Conservation (phyloP, 2,888 invertebrate genomes). For the Lasioglossum pauxillum region DNA sequence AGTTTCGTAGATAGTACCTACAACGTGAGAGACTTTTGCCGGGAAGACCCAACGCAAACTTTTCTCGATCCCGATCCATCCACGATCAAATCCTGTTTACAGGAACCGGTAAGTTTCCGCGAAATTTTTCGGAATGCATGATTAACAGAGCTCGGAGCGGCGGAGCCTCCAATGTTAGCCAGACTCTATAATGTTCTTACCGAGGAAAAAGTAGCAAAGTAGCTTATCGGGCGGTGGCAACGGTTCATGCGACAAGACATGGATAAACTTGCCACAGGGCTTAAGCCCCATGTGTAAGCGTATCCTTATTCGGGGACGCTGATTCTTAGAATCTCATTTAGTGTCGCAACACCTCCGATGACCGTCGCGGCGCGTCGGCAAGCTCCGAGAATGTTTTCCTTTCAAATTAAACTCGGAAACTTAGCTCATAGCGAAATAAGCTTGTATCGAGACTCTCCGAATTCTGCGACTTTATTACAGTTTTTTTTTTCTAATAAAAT, state of each 20-base stretch:
- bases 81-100: not conserved
- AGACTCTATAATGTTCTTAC: not conserved
- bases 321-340: not conserved
- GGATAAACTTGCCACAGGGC: conserved; percentile 2
- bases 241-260: not conserved
- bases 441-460: not conserved
- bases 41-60: not conserved
- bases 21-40: not conserved
- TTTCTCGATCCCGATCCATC: not conserved
- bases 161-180: not conserved
- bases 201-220: not conserved
- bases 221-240: not conserved
- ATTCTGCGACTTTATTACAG: too few relatives aligned
- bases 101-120: not conserved
- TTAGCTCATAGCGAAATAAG: not conserved
- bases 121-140: not conserved
- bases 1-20: conserved; percentile 25
- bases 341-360: not conserved
- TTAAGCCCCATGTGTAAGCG: not conserved
- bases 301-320: not conserved
- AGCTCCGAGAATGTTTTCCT: not conserved
- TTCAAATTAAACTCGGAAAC: not conserved
- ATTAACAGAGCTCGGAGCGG: not conserved
- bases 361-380: not conserved
- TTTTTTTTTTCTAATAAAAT: too few relatives aligned